Evolutionary conservation across 2,797 vertebrate species (phyloP).

Genomic region (Microhierax caerulescens): DNA sequence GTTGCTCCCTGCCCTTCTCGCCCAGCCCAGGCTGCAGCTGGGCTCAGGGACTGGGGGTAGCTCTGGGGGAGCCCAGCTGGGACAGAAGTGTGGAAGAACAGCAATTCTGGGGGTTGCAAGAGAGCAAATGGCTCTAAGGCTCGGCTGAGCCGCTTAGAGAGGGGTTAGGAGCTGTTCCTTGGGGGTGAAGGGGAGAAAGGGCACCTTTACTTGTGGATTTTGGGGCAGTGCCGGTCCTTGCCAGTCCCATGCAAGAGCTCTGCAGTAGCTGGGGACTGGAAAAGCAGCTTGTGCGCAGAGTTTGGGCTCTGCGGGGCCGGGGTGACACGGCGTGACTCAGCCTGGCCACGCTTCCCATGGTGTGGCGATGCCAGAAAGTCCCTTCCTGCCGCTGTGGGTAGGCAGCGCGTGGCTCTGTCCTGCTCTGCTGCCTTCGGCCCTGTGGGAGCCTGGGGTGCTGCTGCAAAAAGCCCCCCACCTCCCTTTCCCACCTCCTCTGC

Average conservation of each 20-base stretch:
- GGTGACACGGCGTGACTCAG: not conserved
- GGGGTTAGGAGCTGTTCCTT: not conserved
- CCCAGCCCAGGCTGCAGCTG: not conserved
- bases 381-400: not conserved
- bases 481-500: not conserved
- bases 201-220: not conserved
- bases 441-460: not conserved
- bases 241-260: rapidly evolving
- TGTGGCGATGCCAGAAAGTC: not conserved
- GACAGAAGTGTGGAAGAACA: not conserved
- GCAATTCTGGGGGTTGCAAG: not conserved
- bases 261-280: not conserved
- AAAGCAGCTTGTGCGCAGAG: not conserved
- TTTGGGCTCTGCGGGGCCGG: not conserved
- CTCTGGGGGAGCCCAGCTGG: not conserved
- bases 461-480: not conserved
- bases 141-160: not conserved
- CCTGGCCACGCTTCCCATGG: not conserved
- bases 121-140: not conserved
- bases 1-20: not conserved
- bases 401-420: not conserved
- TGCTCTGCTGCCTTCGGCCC: not conserved
- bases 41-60: not conserved
- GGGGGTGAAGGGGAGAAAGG: not conserved
- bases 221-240: not conserved